Evolutionary conservation across 2,113 vertebrate genomes (phyloP).

Genomic region (Misgurnus mizolepis): DNA sequence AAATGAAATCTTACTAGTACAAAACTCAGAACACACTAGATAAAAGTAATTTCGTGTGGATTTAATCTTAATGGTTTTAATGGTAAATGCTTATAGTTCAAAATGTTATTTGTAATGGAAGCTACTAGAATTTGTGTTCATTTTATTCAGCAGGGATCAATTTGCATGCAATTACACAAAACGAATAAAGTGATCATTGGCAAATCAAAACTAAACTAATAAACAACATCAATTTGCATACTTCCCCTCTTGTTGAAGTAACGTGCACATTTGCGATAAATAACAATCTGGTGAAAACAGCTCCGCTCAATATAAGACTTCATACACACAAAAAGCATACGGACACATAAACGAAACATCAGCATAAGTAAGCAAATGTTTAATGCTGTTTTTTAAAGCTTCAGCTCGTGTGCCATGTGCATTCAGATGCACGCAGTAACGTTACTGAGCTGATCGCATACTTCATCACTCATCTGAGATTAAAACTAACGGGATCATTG

Average conservation of each 20-base stretch:
- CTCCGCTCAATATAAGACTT: not conserved
- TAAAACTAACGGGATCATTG: not conserved
- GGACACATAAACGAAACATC: not conserved
- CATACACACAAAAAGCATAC: not conserved
- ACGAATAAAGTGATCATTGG: too few species aligned
- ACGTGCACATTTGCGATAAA: not conserved
- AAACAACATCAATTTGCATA: too few species aligned
- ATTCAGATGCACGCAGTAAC: not conserved
- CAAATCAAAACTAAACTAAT: too few species aligned
- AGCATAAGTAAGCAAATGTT: not conserved
- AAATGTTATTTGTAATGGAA: too few species aligned
- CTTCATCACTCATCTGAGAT: not conserved
- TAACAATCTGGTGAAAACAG: not conserved
- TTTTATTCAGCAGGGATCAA: too few species aligned
- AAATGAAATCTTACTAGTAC: too few species aligned
- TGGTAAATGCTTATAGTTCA: too few species aligned
- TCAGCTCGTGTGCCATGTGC: slow-evolving; percentile 33
- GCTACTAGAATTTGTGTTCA: too few species aligned
- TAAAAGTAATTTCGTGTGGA: too few species aligned
- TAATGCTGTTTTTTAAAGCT: not conserved
- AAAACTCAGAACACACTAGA: too few species aligned
- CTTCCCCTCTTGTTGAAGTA: not conserved
- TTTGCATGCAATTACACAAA: too few species aligned
- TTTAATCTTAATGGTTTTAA: too few species aligned
- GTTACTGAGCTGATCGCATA: not conserved